Conservation (phyloP, 2,888 invertebrate species). For the Embidobia sp. region DNA sequence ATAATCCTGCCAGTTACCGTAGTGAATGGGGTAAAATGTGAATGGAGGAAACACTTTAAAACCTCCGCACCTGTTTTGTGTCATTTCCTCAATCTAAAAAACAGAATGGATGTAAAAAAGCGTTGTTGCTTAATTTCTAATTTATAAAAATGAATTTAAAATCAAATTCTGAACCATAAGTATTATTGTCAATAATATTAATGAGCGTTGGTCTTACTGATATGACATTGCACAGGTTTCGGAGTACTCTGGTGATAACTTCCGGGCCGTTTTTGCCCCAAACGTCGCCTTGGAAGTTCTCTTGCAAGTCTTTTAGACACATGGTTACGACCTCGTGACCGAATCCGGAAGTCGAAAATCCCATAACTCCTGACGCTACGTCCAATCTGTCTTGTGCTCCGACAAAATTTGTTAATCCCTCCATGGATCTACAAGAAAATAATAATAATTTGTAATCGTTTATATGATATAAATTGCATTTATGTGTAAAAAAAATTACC, state of each 20-base stretch:
- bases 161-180: no score
- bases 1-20: slow-evolving; percentile 84
- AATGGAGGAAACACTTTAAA: slow-evolving; percentile 85
- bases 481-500: no score
- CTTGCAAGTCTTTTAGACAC: slow-evolving; percentile 83
- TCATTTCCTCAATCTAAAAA: slow-evolving; percentile 82
- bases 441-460: no score
- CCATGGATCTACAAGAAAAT: slow-evolving; percentile 84
- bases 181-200: no score
- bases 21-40: slow-evolving; percentile 87
- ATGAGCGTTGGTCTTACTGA: no score
- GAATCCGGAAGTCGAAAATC: slow-evolving; percentile 81
- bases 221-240: not conserved
- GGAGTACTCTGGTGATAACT: slow-evolving; percentile 86
- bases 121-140: no score
- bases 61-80: slow-evolving; percentile 83
- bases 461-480: no score
- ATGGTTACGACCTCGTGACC: slow-evolving; percentile 84
- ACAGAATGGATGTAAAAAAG: not conserved
- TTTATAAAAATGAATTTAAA: not conserved
- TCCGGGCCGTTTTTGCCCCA: slow-evolving; percentile 87
- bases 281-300: slow-evolving; percentile 83
- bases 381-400: slow-evolving; percentile 81
- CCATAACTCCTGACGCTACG: slow-evolving; percentile 87
- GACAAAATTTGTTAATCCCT: slow-evolving; percentile 84